Base-by-base conservation (phyloP, 2,797 vertebrate species). In the Cyclura pinguis region DNA sequence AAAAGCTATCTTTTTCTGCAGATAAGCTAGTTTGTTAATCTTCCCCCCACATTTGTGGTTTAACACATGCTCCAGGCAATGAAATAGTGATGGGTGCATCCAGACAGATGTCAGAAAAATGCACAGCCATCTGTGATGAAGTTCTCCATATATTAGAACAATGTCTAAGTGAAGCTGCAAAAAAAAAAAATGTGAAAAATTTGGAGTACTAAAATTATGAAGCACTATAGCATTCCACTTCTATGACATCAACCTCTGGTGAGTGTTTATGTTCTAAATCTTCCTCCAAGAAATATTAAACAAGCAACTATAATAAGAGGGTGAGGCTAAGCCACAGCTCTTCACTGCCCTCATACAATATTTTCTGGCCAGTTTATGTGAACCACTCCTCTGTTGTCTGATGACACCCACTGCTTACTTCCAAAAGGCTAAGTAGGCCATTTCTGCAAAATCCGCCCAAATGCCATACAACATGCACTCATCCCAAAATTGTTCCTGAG, bases 201-300 rank as follows among this genome's bases (percentile, higher is more conserved):
- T n/a, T 62, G 55, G 85, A 94, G 35, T 7, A 9, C 86, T 92
- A 81, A 0, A 0, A 89, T 89, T 94, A 91, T 85, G 32, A 87
- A 88, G 74, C 89, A 83, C 14, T 86, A 74, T 42, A 84, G 91
- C 77, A 57, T 62, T 94, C 91, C 92, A 85, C 69, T 80, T 90
- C 62, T 67, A 92, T 91, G 69, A 90, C 89, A 84, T 38, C 57
- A 73, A 90, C 67, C 80, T 29, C 10, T 55, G 4, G 52, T 64
- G 88, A 67, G 73, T 10, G 9, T 88, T 91, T 93, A 89, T 55
- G 32, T 47, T 12, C 76, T 74, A 32, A 18, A n/a, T 78, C 67
- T 84, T 57, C 55, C 38, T 67, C 20, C 13, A 88, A 82, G 3
- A 64, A 24, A 18, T 78, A 87, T 93, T 55, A 69, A 67, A 86